These are phyloP conservation scores for Origma solitaria DNA, from an alignment of 2,113 vertebrate genomes.

Conservation along the genomic window DNA sequence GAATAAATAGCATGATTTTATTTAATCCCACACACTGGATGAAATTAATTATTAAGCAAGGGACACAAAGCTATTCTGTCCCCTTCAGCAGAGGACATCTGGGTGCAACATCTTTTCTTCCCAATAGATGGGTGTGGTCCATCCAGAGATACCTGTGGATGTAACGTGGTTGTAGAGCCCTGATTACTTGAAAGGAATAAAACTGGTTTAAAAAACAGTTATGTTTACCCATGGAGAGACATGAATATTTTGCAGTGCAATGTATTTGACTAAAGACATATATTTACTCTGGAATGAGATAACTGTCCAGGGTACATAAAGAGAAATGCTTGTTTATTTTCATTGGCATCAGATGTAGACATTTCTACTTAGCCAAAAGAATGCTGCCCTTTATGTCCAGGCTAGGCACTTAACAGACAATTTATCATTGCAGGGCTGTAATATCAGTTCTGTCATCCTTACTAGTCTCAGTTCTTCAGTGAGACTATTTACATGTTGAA, in stretches of 20 bases:
- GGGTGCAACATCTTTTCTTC: not conserved
- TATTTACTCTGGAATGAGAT: not conserved
- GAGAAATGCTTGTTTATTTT: not conserved
- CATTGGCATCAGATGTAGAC: not conserved
- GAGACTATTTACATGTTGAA: slow-evolving; percentile 34
- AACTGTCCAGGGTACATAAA: not conserved
- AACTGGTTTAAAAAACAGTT: not conserved
- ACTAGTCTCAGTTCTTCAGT: not conserved
- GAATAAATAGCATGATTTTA: not conserved
- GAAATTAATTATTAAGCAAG: not conserved
- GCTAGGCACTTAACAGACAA: not conserved
- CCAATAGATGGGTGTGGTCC: not conserved
- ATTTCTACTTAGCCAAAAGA: not conserved
- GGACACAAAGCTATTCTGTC: not conserved
- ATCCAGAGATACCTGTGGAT: not conserved
- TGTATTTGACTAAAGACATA: not conserved
- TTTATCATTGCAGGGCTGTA: not conserved
- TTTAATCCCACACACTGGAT: not conserved
- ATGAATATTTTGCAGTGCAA: not conserved
- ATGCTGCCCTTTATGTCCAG: not conserved
- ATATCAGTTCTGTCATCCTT: slow-evolving; percentile 1
- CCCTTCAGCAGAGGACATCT: not conserved
- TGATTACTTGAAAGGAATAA: not conserved
- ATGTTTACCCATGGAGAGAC: not conserved
- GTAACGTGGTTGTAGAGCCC: not conserved